A percentile compares a stretch with the other conserved stretches of the same genome.
Evolutionary conservation across 2,113 vertebrate species (phyloP).

Genomic region (Pholis gunnellus): DNA sequence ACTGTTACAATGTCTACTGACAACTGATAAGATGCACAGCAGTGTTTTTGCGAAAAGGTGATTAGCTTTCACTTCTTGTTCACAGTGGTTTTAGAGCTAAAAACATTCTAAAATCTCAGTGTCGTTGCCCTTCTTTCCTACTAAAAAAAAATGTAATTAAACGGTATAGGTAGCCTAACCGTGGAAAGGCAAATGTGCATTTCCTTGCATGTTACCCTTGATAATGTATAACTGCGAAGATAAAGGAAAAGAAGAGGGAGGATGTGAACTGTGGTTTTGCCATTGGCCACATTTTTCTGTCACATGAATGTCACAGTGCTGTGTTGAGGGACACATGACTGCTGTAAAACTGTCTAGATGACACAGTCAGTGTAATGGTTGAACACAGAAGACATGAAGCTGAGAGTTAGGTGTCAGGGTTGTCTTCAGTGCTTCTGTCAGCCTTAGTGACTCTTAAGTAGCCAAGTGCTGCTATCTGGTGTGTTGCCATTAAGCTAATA

Average conservation of each 20-base stretch:
- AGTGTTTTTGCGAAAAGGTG: constrained; percentile 21
- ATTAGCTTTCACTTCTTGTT: constrained; percentile 29
- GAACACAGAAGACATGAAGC: constrained; percentile 13
- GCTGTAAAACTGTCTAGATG: not conserved
- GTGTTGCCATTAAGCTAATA: constrained; percentile 64
- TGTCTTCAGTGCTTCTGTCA: constrained; percentile 37
- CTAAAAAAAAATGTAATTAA: not conserved
- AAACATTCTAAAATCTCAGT: not conserved
- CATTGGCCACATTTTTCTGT: constrained; percentile 21
- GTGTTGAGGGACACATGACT: not conserved
- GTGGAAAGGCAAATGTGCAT: constrained; percentile 5
- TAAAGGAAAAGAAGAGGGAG: not conserved
- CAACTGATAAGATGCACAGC: constrained; percentile 43
- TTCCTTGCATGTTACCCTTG: not conserved
- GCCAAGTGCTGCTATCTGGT: constrained; percentile 49
- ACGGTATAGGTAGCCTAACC: not conserved
- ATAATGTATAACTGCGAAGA: not conserved
- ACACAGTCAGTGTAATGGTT: not conserved
- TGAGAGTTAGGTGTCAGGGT: constrained; percentile 1
- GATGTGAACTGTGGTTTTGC: constrained; percentile 9
- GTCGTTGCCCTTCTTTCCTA: not conserved
- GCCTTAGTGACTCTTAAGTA: constrained; percentile 46
- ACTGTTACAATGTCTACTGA: constrained; percentile 39
- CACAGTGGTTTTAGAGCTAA: constrained; percentile 20
- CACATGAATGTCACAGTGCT: constrained; percentile 1